These are phyloP conservation scores for Linnaemya tessellans DNA, from an alignment of 2,888 invertebrate species.

Conservation along the genomic window DNA sequence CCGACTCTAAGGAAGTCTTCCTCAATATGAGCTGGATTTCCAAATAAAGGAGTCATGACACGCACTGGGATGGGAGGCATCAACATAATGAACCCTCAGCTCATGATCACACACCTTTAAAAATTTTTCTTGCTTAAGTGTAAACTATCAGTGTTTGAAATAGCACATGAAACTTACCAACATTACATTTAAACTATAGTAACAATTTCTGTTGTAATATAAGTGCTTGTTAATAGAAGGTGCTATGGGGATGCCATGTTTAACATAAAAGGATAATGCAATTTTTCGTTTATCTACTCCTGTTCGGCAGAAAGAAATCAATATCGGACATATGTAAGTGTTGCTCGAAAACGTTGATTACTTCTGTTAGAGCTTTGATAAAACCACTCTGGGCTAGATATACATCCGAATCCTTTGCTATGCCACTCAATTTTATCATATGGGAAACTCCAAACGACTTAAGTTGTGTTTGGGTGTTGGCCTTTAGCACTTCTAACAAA, in stretches of 20 bases:
- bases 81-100: background rate
- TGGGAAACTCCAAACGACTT: background rate
- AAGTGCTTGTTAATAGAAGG: background rate
- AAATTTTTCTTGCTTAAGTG: too few species aligned
- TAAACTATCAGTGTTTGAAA: too few species aligned
- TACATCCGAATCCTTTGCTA: background rate
- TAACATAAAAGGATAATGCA: background rate
- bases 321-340: background rate
- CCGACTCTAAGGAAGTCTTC: background rate
- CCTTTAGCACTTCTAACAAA: background rate
- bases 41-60: background rate
- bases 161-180: too few species aligned
- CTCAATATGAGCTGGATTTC: background rate
- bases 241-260: background rate
- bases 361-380: background rate
- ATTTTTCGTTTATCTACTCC: background rate
- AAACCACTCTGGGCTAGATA: background rate
- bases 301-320: background rate
- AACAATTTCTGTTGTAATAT: background rate
- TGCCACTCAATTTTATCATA: too few species aligned
- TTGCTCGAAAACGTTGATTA: background rate
- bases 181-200: too few species aligned
- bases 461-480: conserved; percentile 1
- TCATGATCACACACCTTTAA: background rate
- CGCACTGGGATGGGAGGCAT: too few species aligned